Base-by-base conservation (phyloP, 1,140 invertebrate genomes). In the Papilio glaucus region DNA sequence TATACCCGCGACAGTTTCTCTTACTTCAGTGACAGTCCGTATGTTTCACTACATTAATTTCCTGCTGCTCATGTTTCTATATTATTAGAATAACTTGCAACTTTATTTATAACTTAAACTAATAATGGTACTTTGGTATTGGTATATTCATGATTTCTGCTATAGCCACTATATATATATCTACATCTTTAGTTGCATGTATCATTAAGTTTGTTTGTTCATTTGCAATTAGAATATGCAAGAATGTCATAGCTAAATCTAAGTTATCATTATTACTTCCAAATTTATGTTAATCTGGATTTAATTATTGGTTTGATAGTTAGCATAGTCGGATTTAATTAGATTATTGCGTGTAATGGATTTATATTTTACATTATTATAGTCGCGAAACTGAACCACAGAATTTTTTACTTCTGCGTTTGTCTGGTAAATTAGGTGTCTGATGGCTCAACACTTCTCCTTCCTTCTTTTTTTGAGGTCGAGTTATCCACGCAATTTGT, bases 41-140 rank as follows among this genome's bases (percentile, higher is more conserved):
- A 57, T 57, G 49, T 57, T 57, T 57, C 49, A 57, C 21, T 57
- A 57, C 49, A 57, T 57, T 57, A 57, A 57, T 13, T 49, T 49
- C 49, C 24, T 26, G 49, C 49, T 26, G 18, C 12, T 57, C 49
- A 57, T 57, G 49, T 57, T 57, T 57, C 49, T 57, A 57, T 12
- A 21, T 57, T 26, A 57, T 57, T 57, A 57, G 24, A 57, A 24
- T 57, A 57, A 57, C 49, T 57, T 57, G 21, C 10, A 4, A 24
- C 49, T 57, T 57, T 57, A 57, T 57, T 24, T 24, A 57, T 57
- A 57, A 57, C 21, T 57, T 49, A 18, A 18, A 57, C 12, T 41
- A 41, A 41, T 41, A 13, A 13, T 41, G 39, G 4, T 41, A 41
- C 10, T 41, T 41, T 33, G 6, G 29, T 33, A 33, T 33, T 33